Conservation (phyloP, 2,888 invertebrate genomes). For the Meteorus colon region DNA sequence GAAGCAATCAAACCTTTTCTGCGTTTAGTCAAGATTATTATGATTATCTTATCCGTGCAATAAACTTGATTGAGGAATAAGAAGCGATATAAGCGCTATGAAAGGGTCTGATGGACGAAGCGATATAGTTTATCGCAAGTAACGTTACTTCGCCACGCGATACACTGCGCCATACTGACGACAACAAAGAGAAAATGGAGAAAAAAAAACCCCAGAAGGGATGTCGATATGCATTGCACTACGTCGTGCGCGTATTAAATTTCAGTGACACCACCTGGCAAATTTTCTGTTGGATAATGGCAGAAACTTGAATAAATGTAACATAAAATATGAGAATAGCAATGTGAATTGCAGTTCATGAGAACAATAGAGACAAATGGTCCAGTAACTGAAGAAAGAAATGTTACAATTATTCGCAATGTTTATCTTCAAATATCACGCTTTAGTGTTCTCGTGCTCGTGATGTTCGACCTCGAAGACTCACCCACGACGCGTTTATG, state of each 20-base stretch:
- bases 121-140: constrained; percentile 58
- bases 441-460: not conserved
- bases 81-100: constrained; percentile 18
- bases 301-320: constrained; percentile 1
- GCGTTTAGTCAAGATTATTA: not conserved
- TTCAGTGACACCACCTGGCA: constrained; percentile 38
- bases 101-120: constrained; percentile 60
- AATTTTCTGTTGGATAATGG: constrained; percentile 5
- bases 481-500: constrained; percentile 65
- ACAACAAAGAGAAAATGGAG: not conserved
- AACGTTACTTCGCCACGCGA: constrained; percentile 65
- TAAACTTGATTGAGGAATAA: not conserved
- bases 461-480: constrained; percentile 43
- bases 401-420: not conserved
- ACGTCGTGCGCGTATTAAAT: constrained; percentile 26
- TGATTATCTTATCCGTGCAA: not conserved
- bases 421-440: not conserved
- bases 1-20: too few relatives aligned
- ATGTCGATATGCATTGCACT: constrained; percentile 29
- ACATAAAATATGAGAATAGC: not conserved
- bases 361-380: not conserved
- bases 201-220: not conserved
- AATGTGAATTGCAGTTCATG: constrained; percentile 11
- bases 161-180: constrained; percentile 48
- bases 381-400: not conserved